These are phyloP conservation scores for Oeneis ivallda DNA, from an alignment of 2,888 invertebrate species.

Conservation along the genomic window DNA sequence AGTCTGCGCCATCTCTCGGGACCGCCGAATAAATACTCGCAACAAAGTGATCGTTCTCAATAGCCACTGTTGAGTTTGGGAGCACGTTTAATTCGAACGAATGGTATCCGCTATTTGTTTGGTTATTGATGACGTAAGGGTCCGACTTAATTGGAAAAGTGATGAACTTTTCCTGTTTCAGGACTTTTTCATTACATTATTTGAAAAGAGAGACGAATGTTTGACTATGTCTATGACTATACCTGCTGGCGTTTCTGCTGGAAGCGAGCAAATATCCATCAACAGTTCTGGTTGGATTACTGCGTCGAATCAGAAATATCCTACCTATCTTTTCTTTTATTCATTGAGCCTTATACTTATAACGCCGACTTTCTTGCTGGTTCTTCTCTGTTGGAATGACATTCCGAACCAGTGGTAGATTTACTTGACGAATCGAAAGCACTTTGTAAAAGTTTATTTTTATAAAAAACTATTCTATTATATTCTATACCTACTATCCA, in stretches of 20 bases:
- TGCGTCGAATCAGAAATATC: not conserved
- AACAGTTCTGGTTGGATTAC: not conserved
- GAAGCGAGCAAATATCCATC: not conserved
- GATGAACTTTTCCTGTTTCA: conserved; percentile 25
- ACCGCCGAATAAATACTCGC: conserved; percentile 63
- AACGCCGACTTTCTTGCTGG: too few relatives aligned
- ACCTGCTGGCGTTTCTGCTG: not conserved
- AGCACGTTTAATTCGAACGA: conserved; percentile 46
- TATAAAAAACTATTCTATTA: too few relatives aligned
- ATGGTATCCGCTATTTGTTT: conserved; percentile 30
- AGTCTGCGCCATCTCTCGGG: conserved; percentile 57
- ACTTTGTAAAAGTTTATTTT: too few relatives aligned
- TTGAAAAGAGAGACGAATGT: conserved; percentile 2
- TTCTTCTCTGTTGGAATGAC: too few relatives aligned
- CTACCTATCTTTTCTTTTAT: not conserved
- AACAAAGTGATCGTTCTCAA: conserved; percentile 55
- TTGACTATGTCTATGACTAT: conserved; percentile 2
- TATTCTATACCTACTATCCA: too few relatives aligned
- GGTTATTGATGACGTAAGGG: conserved; percentile 28
- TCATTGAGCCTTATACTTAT: too few relatives aligned
- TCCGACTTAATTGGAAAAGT: conserved; percentile 35
- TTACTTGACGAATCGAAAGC: too few relatives aligned
- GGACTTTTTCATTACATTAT: conserved; percentile 18
- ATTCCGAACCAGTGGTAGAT: too few relatives aligned
- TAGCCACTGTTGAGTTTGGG: conserved; percentile 49